phyloP scores from a whole-genome alignment of 2,113 vertebrate genomes.

The Anoplopoma fimbria region DNA sequence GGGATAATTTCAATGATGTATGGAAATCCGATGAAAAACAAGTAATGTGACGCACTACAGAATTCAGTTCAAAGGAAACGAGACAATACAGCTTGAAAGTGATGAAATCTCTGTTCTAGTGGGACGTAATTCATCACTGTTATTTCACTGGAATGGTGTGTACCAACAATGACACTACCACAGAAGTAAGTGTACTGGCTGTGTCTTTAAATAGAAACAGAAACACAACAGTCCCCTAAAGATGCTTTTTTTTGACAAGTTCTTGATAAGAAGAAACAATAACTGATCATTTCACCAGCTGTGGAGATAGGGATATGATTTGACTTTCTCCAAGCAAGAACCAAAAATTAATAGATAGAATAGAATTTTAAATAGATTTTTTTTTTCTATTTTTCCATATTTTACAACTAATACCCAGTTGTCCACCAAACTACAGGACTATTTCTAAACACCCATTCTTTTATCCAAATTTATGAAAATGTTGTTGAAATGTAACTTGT shows the following conservation, averaged over 20 bases:
- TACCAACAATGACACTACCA: background rate
- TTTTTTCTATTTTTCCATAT: too few relatives aligned
- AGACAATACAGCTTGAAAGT: constrained; percentile 34
- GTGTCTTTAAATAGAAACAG: constrained; percentile 35
- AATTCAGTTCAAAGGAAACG: constrained; percentile 28
- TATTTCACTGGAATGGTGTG: background rate
- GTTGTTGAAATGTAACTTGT: too few relatives aligned
- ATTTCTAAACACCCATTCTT: too few relatives aligned
- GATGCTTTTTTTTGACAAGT: background rate
- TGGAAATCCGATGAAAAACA: constrained; percentile 9
- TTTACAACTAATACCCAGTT: background rate
- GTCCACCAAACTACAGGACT: too few relatives aligned
- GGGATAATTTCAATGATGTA: background rate
- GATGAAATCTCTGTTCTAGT: constrained; percentile 21
- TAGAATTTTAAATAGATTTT: too few relatives aligned
- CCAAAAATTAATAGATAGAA: too few relatives aligned
- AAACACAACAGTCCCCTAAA: background rate
- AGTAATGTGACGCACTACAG: background rate
- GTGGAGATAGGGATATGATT: background rate
- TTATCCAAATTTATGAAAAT: too few relatives aligned
- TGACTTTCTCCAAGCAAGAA: background rate
- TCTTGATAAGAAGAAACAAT: background rate
- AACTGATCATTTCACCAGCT: background rate
- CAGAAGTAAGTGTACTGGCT: background rate
- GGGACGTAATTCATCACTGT: constrained; percentile 27